Evolutionary conservation across 2,888 invertebrate genomes (phyloP).

Genomic region (Plagodis pulveraria): DNA sequence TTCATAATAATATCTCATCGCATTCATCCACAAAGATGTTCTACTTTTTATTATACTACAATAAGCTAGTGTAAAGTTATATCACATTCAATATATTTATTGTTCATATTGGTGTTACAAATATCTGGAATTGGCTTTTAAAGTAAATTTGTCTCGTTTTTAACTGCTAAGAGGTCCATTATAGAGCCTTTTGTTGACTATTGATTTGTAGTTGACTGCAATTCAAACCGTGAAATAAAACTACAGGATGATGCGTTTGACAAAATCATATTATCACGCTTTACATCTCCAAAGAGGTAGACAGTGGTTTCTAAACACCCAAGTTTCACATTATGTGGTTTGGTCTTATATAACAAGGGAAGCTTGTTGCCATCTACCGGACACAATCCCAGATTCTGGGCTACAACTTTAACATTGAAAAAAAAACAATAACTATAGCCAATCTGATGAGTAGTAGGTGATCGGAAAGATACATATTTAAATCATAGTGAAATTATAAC

Average conservation of each 20-base stretch:
- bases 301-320: too few relatives aligned
- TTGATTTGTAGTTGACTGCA: conserved; percentile 71
- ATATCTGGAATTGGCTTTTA: conserved; percentile 65
- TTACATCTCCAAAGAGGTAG: neutral
- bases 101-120: conserved; percentile 41
- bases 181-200: conserved; percentile 68
- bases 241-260: conserved; percentile 54
- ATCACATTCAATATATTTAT: conserved; percentile 13
- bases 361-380: too few relatives aligned
- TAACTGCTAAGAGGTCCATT: conserved; percentile 75
- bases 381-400: too few relatives aligned
- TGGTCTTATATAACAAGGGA: too few relatives aligned
- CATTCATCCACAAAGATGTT: neutral
- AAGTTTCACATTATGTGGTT: too few relatives aligned
- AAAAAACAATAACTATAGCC: too few relatives aligned
- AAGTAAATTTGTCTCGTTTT: conserved; percentile 78
- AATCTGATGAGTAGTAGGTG: too few relatives aligned
- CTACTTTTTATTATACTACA: neutral
- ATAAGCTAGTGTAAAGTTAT: neutral
- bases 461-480: too few relatives aligned
- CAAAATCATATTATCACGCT: neutral
- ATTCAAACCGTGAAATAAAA: conserved; percentile 44
- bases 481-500: too few relatives aligned
- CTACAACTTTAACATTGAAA: too few relatives aligned
- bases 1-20: too few relatives aligned